A percentile compares a stretch with the other conserved stretches of the same genome.
Evolutionary conservation across 1,140 invertebrate genomes (phyloP).

Genomic region (Meloidogyne hapla): DNA sequence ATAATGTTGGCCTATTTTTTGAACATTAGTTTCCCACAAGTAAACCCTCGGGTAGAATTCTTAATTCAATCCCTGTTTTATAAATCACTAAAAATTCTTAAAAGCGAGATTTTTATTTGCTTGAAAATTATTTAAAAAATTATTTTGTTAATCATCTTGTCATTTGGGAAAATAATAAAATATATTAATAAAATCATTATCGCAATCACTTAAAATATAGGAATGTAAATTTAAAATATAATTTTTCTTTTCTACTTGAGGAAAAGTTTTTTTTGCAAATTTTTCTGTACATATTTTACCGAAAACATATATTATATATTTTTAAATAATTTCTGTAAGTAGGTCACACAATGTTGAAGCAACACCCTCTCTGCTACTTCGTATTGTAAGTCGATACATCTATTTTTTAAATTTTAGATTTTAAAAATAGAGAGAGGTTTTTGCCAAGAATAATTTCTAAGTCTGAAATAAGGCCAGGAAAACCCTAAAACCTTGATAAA

Average conservation of each 20-base stretch:
- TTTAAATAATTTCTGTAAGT: constrained; percentile 66
- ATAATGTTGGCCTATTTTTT: too few species aligned
- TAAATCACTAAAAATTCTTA: too few species aligned
- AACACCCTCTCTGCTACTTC: constrained; percentile 66
- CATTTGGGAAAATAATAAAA: neutral
- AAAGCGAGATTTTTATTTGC: neutral
- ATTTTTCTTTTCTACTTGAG: neutral
- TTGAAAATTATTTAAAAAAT: neutral
- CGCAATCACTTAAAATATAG: neutral
- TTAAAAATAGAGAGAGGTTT: neutral
- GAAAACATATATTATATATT: neutral
- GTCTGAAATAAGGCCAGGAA: neutral
- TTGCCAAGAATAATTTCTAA: too few species aligned
- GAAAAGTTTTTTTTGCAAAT: neutral
- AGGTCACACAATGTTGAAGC: constrained; percentile 65
- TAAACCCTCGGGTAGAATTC: too few species aligned
- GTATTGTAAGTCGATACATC: constrained; percentile 68
- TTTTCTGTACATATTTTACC: neutral
- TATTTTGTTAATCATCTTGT: neutral
- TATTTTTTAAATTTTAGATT: constrained; percentile 53
- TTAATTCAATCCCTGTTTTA: too few species aligned
- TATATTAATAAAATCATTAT: neutral
- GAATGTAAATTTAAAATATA: neutral
- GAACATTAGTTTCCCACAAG: too few species aligned
- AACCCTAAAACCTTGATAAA: too few species aligned